Evolutionary conservation across 2,797 vertebrate species (phyloP).

Genomic region (Coccyzus lansbergi): DNA sequence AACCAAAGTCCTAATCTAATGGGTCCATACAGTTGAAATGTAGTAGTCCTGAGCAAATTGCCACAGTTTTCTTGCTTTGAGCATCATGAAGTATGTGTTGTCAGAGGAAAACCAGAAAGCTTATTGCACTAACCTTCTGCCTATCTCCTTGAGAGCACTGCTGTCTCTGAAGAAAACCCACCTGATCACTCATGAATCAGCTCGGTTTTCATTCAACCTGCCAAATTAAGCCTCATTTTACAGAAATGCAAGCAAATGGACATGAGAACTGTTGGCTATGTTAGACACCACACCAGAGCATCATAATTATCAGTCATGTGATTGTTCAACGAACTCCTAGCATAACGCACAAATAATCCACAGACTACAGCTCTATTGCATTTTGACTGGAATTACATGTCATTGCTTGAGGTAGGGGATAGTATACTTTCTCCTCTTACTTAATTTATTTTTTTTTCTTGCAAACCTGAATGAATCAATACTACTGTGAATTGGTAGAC

Average conservation of each 20-base stretch:
- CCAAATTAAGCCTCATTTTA: not conserved
- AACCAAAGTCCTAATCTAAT: not conserved
- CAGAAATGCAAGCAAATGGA: not conserved
- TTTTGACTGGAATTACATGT: not conserved
- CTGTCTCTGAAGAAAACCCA: not conserved
- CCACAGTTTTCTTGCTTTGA: not conserved
- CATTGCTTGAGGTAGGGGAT: not conserved
- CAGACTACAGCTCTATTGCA: not conserved
- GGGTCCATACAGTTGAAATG: not conserved
- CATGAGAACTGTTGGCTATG: not conserved
- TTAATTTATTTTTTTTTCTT: not conserved
- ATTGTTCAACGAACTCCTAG: not conserved
- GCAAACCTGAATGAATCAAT: not conserved
- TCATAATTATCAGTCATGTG: not conserved
- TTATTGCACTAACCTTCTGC: not conserved
- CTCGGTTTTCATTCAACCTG: not conserved
- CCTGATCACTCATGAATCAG: not conserved
- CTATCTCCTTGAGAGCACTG: not conserved
- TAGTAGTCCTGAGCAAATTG: not conserved
- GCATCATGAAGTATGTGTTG: not conserved
- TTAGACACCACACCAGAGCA: not conserved
- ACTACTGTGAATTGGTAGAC: not conserved
- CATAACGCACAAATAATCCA: not conserved
- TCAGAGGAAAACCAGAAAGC: not conserved
- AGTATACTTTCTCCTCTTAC: not conserved